Evolutionary conservation across 2,888 invertebrate genomes (phyloP).

Genomic region (Zhengitettix transpicula): DNA sequence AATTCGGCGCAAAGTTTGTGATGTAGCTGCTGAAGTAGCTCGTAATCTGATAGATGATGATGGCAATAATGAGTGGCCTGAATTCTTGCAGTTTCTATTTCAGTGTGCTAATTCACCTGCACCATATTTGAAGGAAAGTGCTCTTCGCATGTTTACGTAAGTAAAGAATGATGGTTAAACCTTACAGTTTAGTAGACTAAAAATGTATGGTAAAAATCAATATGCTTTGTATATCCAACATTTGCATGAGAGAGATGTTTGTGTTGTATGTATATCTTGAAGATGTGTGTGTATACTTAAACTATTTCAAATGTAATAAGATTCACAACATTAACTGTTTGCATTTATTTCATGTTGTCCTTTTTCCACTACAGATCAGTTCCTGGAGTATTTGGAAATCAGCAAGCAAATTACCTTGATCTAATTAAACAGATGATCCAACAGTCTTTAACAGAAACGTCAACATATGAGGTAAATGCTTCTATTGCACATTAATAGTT

Average conservation of each 20-base stretch:
- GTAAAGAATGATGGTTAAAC: constrained; percentile 17
- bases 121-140: constrained; percentile 75
- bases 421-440: constrained; percentile 90
- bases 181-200: background rate
- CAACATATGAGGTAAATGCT: constrained; percentile 42
- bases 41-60: constrained; percentile 89
- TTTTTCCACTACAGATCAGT: constrained; percentile 51
- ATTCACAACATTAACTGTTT: no score
- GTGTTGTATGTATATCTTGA: no score
- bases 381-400: constrained; percentile 93
- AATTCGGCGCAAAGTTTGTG: constrained; percentile 81
- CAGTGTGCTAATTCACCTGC: constrained; percentile 78
- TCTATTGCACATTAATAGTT: background rate
- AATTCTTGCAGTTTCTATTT: constrained; percentile 87
- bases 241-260: no score
- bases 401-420: constrained; percentile 78
- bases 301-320: no score
- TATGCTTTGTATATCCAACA: no score
- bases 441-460: constrained; percentile 58
- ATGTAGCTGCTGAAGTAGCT: constrained; percentile 90
- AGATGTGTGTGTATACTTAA: no score
- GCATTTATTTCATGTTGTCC: background rate
- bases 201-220: no score
- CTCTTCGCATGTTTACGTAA: constrained; percentile 86
- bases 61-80: constrained; percentile 92